Evolutionary conservation across 2,888 invertebrate species (phyloP).

Genomic region (Chloromyia formosa): DNA sequence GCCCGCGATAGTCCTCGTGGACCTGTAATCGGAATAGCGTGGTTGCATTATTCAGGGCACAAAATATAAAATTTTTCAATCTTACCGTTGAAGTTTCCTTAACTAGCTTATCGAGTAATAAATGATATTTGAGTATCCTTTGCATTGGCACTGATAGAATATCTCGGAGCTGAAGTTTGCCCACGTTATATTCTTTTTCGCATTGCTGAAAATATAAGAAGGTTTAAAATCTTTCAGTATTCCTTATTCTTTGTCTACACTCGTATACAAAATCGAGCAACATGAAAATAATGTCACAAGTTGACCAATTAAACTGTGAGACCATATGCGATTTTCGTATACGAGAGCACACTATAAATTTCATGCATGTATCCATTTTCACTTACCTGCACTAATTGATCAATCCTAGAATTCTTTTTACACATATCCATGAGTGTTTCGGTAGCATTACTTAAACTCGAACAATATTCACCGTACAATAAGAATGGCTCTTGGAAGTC

Average conservation of each 20-base stretch:
- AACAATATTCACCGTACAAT: constrained; percentile 95
- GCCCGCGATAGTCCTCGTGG: constrained; percentile 83
- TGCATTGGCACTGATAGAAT: constrained; percentile 98
- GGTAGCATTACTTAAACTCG: constrained; percentile 90
- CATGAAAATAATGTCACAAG: no score
- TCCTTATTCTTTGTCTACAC: no score
- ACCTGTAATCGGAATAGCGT: constrained; percentile 64
- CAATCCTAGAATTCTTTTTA: constrained; percentile 61
- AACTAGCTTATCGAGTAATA: constrained; percentile 88
- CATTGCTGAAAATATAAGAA: constrained; percentile 74
- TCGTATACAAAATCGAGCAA: no score
- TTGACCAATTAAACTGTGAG: no score
- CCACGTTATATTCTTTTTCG: constrained; percentile 93
- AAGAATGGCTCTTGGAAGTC: constrained; percentile 90
- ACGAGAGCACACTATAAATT: no score
- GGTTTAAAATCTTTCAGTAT: not conserved
- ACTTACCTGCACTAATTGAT: constrained; percentile 60
- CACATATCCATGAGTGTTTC: constrained; percentile 72
- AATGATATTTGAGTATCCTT: constrained; percentile 95
- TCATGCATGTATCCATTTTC: no score
- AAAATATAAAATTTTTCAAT: constrained; percentile 39
- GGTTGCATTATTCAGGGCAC: not conserved
- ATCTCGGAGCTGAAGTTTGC: constrained; percentile 93
- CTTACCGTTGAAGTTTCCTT: constrained; percentile 84
- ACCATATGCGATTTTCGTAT: no score